Conservation (phyloP, 2,888 invertebrate species). For the Erpobdella octoculata region DNA sequence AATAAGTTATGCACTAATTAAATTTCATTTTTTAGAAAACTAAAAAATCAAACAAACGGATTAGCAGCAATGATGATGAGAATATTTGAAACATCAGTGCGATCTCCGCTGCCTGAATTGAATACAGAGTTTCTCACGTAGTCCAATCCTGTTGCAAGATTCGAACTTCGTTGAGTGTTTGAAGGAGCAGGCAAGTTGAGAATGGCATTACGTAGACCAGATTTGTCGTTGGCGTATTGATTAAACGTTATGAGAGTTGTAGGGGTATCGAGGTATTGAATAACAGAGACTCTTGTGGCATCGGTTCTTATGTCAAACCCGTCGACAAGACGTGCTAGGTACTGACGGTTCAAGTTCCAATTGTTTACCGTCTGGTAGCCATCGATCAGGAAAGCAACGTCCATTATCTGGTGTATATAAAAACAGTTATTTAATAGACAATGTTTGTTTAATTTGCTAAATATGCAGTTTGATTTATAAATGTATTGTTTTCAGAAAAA, state of each 20-base stretch:
- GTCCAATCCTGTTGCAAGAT: slow-evolving; percentile 21
- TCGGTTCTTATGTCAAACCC: background rate
- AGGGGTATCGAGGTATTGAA: background rate
- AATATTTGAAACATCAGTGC: slow-evolving; percentile 27
- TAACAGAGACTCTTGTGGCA: background rate
- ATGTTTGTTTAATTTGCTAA: too few relatives aligned
- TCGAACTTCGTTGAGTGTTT: background rate
- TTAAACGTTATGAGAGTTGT: background rate
- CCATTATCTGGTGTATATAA: slow-evolving; percentile 16
- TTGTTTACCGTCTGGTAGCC: background rate
- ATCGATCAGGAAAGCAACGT: slow-evolving; percentile 14
- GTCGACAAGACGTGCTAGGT: background rate
- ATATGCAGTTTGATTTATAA: background rate
- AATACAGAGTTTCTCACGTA: slow-evolving; percentile 15
- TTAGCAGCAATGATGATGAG: slow-evolving; percentile 20
- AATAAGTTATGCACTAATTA: too few relatives aligned
- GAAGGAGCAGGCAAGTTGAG: background rate
- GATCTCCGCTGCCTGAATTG: slow-evolving; percentile 8
- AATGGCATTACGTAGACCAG: slow-evolving; percentile 9
- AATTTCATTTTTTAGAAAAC: too few relatives aligned
- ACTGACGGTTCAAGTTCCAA: background rate
- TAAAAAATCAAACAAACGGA: too few relatives aligned
- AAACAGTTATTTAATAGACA: too few relatives aligned
- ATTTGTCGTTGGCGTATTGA: background rate
- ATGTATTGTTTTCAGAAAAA: background rate